Percentiles rank a stretch among this genome's conserved stretches.
Conservation (phyloP, 2,888 invertebrate species). For the Perizoma flavofasciatum region DNA sequence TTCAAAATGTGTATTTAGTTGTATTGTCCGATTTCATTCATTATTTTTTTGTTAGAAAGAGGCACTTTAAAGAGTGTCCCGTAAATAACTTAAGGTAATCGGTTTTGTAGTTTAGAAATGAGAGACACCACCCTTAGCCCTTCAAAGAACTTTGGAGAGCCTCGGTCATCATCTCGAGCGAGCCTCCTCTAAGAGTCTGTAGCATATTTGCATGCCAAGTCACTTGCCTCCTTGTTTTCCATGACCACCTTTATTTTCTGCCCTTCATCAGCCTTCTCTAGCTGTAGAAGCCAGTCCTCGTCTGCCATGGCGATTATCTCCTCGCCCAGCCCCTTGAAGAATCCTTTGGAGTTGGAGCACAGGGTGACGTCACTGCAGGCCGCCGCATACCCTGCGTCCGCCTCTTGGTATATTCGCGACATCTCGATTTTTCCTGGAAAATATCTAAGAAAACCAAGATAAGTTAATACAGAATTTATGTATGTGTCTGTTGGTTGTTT, state of each 20-base stretch:
- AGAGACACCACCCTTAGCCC: too few relatives aligned
- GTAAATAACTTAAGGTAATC: too few relatives aligned
- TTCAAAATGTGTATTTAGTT: too few relatives aligned
- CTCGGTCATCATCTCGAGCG: too few relatives aligned
- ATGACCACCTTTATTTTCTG: slow-evolving; percentile 84
- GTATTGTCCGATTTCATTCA: too few relatives aligned
- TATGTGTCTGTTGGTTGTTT: too few relatives aligned
- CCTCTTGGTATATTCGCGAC: slow-evolving; percentile 63
- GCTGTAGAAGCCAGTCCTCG: slow-evolving; percentile 84
- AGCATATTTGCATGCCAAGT: not conserved
- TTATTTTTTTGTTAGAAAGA: too few relatives aligned
- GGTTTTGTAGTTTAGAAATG: too few relatives aligned
- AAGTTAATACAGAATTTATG: too few relatives aligned
- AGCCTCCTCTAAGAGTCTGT: too few relatives aligned
- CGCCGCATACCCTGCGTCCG: slow-evolving; percentile 81
- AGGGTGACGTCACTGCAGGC: slow-evolving; percentile 90
- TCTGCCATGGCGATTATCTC: slow-evolving; percentile 82
- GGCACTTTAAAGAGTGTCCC: too few relatives aligned
- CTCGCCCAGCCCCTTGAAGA: slow-evolving; percentile 87
- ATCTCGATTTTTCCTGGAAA: slow-evolving; percentile 46
- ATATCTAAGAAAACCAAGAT: not conserved
- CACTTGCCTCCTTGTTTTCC: slow-evolving; percentile 74
- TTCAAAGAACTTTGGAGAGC: too few relatives aligned
- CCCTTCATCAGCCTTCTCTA: slow-evolving; percentile 83
- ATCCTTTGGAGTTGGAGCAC: slow-evolving; percentile 89